Evolutionary conservation across 2,113 vertebrate species (phyloP), one percentile per base, ranked within the genome.

Genomic region (rat (Rattus norvegicus)): DNA sequence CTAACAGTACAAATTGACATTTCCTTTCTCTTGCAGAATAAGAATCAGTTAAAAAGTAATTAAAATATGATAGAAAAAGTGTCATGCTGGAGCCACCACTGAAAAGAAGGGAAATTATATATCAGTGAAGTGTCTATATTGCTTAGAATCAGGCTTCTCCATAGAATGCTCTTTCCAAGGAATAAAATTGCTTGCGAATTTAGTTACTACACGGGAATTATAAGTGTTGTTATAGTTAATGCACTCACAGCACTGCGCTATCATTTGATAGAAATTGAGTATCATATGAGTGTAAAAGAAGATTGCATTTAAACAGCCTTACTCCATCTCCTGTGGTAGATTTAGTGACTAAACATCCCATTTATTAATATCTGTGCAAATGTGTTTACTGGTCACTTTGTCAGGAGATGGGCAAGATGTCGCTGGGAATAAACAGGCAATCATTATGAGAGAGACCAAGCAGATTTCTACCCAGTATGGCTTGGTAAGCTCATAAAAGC

Each of bases 1-100:
- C 54, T 91, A 28, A 63, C 33, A 80, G 13, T 56, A 30, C 5
- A 96, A 95, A 94, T 9, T 75, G 54, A 72, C 6, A 72, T 0
- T 91, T 95, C 39, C 77, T 95, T 96, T 88, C 36, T 81, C 91
- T 43, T 54, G 70, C 39, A 96, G 76, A 97, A 90, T 88, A 96
- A 97, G 61, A 95, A 72, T 86, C 95, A 97, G 96, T 95, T 93
- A 95, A 93, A 91, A 30, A 16, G 16, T 65, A 73, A 97, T 97
- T 92, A 80, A 97, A 97, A 97, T 91, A 80, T 93, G 1, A 11
- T 96, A 96, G 52, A 97, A 97, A 61, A 97, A 61, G n/a, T 67
- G 77, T 56, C 10, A 91, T 97, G 56, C 69, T 96, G 65, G 43
- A 43, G 2, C 0, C 85, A 97, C 80, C 92, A 87, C 14, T 91